Evolutionary conservation across 1,140 invertebrate species (phyloP).

Genomic region (Calosoma granatense): DNA sequence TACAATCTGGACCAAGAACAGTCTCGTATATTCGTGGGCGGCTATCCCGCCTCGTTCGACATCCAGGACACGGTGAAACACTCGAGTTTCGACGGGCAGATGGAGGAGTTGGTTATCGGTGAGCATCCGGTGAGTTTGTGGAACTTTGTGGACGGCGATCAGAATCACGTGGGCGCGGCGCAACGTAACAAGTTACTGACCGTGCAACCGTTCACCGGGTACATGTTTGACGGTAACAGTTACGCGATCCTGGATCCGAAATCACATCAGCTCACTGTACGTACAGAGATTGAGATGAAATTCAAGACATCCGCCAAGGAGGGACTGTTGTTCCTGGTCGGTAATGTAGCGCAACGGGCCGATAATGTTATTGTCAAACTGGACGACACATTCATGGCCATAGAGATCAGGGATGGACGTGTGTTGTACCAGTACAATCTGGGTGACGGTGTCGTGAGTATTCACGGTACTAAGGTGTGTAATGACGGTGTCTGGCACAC

Average conservation of each 20-base stretch:
- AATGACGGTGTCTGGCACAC: slow-evolving; percentile 74
- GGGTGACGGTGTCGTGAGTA: slow-evolving; percentile 45
- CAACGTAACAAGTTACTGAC: slow-evolving; percentile 60
- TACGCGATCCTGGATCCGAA: slow-evolving; percentile 60
- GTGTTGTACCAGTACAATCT: slow-evolving; percentile 63
- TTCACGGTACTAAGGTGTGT: slow-evolving; percentile 27
- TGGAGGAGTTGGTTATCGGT: slow-evolving; percentile 85
- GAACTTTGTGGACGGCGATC: slow-evolving; percentile 77
- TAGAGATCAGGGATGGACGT: slow-evolving; percentile 71
- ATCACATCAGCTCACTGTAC: slow-evolving; percentile 41
- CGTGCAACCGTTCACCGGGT: slow-evolving; percentile 53
- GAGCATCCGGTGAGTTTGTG: slow-evolving; percentile 84
- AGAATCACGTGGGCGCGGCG: slow-evolving; percentile 60
- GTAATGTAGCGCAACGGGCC: too few species aligned
- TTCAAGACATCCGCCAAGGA: slow-evolving; percentile 82
- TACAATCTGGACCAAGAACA: slow-evolving; percentile 78
- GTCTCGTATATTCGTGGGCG: slow-evolving; percentile 85
- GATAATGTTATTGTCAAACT: too few species aligned
- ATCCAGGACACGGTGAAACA: slow-evolving; percentile 57
- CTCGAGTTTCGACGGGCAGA: slow-evolving; percentile 73
- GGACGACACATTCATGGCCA: slow-evolving; percentile 62
- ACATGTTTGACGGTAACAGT: slow-evolving; percentile 77
- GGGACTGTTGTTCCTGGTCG: slow-evolving; percentile 80
- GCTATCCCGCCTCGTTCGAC: slow-evolving; percentile 60
- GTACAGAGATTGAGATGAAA: slow-evolving; percentile 53